Conservation (phyloP, 1,140 invertebrate species). For the Camponotus pennsylvanicus region DNA sequence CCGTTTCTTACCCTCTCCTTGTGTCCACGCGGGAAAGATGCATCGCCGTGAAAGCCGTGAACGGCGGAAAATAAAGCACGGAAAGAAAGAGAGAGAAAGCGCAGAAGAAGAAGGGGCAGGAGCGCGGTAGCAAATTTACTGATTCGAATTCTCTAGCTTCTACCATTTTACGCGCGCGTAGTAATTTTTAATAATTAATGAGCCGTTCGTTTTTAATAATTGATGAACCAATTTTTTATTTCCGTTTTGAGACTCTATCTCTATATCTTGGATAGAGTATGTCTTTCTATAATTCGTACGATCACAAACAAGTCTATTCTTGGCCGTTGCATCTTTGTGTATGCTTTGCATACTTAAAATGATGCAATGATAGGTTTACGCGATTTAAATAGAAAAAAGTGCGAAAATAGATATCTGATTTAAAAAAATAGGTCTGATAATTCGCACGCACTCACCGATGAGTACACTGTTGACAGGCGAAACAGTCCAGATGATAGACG, state of each 20-base stretch:
- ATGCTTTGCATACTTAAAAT: not conserved
- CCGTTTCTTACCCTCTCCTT: slow-evolving; percentile 41
- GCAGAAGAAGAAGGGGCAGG: not conserved
- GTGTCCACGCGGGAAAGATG: slow-evolving; percentile 53
- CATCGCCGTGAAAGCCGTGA: slow-evolving; percentile 38
- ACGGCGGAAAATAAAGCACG: not conserved
- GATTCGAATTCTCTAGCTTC: slow-evolving; percentile 16
- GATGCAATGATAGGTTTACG: not conserved
- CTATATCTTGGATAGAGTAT: not conserved
- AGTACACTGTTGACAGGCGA: slow-evolving; percentile 99
- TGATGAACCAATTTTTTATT: not conserved
- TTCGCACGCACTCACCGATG: slow-evolving; percentile 92
- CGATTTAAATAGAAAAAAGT: not conserved
- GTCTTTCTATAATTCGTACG: not conserved
- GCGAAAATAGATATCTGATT: not conserved
- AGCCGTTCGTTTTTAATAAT: slow-evolving; percentile 38
- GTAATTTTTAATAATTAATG: slow-evolving; percentile 52
- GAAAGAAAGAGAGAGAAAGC: not conserved
- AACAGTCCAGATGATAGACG: slow-evolving; percentile 99
- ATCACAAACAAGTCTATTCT: not conserved
- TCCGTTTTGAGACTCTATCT: not conserved
- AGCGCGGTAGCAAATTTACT: not conserved
- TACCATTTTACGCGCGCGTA: not conserved
- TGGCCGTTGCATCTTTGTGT: not conserved
- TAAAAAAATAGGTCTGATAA: not conserved